Evolutionary conservation across 2,113 vertebrate genomes (phyloP), one percentile per base, ranked within the genome.

Genomic region (Apus apus): DNA sequence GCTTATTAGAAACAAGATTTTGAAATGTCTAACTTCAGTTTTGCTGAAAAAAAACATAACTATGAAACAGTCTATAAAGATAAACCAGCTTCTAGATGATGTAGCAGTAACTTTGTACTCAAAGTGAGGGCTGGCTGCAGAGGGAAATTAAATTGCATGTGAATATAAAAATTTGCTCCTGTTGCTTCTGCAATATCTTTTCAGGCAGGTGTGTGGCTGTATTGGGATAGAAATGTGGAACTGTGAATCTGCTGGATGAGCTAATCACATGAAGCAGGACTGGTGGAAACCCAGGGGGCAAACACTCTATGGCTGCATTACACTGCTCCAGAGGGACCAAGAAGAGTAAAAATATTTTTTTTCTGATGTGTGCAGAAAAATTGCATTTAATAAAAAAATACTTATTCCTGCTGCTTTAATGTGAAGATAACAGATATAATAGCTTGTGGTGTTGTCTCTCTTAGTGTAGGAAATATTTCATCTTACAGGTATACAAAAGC

Each of bases 191-290:
- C 18, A 43, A 45, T 14, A 17, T 65, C 16, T 70, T 14, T 50
- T 81, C 34, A 71, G 29, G 7, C 0, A 0, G 1, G 5, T 57
- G 7, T 51, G 22, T 75, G n/a, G 2, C 13, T 48, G 7, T 57
- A 45, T 5, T 77, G 32, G n/a, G n/a, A 62, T 11, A 25, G 9
- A 13, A 88, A n/a, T 25, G 27, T 50, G 15, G 22, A 86, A 88
- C 78, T 18, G 4, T 46, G 38, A 27, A 61, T 10, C 14, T 53
- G 7, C 22, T 84, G 15, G 23, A 53, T 45, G 9, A 86, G 7
- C 13, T 71, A 40, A 66, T 29, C 12, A 26, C 8, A 20, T 54
- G 23, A 62, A 71, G 38, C 6, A 83, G 19, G 76, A 57, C 2
- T 45, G 32, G 5, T 72, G 25, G 27, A 84, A 96, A 92, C 5